Conservation (phyloP, 2,113 vertebrate species). For the Cairina moschata region DNA sequence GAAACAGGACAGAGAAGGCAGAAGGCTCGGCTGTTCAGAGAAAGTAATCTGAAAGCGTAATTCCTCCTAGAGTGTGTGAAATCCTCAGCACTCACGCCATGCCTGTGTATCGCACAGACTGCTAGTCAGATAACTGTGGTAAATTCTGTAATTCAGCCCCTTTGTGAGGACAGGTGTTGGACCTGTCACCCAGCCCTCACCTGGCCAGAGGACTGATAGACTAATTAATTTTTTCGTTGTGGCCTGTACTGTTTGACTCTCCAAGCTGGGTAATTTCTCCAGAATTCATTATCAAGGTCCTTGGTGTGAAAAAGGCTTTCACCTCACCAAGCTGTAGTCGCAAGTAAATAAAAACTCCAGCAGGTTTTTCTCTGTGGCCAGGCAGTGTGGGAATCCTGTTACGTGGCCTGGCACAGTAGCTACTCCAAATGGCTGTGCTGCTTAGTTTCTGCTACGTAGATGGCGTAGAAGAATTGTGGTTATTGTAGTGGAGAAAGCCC, state of each 20-base stretch:
- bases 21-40: not conserved
- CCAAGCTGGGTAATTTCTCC: not conserved
- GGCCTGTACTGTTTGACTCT: not conserved
- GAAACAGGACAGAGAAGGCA: not conserved
- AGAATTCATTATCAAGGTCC: not conserved
- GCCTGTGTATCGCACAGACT: not conserved
- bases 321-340: not conserved
- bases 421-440: not conserved
- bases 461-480: not conserved
- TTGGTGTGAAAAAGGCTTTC: not conserved
- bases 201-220: not conserved
- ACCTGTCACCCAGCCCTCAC: not conserved
- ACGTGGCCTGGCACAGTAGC: not conserved
- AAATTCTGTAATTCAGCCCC: not conserved
- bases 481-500: not conserved
- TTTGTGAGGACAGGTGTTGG: not conserved
- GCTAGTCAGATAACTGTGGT: not conserved
- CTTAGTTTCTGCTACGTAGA: not conserved
- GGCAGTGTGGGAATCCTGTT: not conserved
- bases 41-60: not conserved
- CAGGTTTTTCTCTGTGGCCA: not conserved
- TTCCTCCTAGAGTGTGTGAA: not conserved
- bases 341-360: not conserved
- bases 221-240: not conserved
- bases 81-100: not conserved